phyloP scores from a whole-genome alignment of 2,113 vertebrate genomes.

The Erythrolamprus reginae region DNA sequence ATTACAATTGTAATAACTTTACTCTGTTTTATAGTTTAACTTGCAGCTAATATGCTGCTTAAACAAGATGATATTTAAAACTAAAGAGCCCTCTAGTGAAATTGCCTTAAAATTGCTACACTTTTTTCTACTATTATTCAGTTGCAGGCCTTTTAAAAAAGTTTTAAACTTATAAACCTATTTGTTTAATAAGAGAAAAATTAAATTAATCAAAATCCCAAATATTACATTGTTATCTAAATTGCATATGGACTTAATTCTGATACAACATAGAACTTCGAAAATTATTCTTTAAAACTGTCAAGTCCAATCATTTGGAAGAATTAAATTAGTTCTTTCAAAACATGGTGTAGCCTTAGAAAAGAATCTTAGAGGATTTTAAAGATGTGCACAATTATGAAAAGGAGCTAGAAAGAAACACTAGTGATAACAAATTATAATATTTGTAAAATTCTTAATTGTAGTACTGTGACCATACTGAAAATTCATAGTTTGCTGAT shows the following conservation, averaged over 20 bases:
- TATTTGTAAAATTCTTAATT: not conserved
- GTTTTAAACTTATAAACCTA: not conserved
- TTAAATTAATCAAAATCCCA: not conserved
- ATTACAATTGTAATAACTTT: conserved; percentile 16
- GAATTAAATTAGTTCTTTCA: conserved; percentile 15
- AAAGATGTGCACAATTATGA: not conserved
- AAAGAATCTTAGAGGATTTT: not conserved
- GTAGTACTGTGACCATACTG: not conserved
- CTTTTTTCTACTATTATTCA: not conserved
- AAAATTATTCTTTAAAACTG: not conserved
- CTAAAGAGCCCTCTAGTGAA: conserved; percentile 62
- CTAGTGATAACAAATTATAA: not conserved
- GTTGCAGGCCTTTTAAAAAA: conserved; percentile 3
- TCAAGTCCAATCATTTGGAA: conserved; percentile 15
- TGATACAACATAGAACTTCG: not conserved
- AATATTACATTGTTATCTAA: not conserved
- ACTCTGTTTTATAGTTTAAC: conserved; percentile 39
- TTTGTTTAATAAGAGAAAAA: conserved; percentile 8
- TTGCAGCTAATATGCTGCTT: conserved; percentile 48
- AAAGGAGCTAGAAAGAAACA: not conserved
- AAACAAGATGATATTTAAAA: conserved; percentile 51
- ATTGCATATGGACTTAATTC: conserved; percentile 10
- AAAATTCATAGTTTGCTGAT: not conserved
- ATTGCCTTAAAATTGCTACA: conserved; percentile 40
- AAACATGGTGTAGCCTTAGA: conserved; percentile 9